phyloP scores from a whole-genome alignment of 2,888 invertebrate genomes.

The Scelioninae gen. 1 region DNA sequence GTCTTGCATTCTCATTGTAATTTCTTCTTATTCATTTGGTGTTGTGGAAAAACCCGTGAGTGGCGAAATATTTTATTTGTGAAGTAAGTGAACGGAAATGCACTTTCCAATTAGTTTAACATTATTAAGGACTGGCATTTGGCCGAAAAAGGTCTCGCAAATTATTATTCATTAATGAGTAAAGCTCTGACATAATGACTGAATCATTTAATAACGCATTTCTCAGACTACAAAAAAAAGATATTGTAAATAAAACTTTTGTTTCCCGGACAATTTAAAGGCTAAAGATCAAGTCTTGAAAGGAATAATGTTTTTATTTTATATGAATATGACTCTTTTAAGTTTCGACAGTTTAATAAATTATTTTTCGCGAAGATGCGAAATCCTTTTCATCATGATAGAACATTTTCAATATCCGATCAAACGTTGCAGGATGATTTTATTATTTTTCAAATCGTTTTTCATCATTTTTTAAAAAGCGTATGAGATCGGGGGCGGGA shows the following conservation, averaged over 20 bases:
- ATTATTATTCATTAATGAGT: slow-evolving; percentile 9
- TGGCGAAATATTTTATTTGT: slow-evolving; percentile 53
- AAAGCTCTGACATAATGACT: slow-evolving; percentile 4
- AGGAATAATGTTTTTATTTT: neutral
- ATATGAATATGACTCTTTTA: neutral
- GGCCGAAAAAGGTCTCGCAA: slow-evolving; percentile 2
- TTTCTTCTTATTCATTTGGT: slow-evolving; percentile 56
- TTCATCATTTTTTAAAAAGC: slow-evolving; percentile 44
- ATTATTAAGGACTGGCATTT: slow-evolving; percentile 32
- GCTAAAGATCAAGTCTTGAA: too few relatives aligned
- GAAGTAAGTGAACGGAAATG: slow-evolving; percentile 24
- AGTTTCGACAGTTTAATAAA: slow-evolving; percentile 17
- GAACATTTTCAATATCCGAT: slow-evolving; percentile 57
- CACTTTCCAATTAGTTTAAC: slow-evolving; percentile 56
- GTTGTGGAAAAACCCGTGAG: slow-evolving; percentile 12
- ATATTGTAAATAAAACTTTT: too few relatives aligned
- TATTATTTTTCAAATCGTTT: slow-evolving; percentile 51
- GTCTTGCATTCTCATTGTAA: slow-evolving; percentile 55
- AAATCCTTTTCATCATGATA: slow-evolving; percentile 33
- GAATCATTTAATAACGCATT: neutral
- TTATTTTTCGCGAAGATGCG: slow-evolving; percentile 23
- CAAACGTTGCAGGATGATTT: slow-evolving; percentile 51
- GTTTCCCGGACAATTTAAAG: too few relatives aligned
- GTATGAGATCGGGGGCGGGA: slow-evolving; percentile 57
- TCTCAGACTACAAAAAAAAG: neutral